These are phyloP conservation scores for Melanotaenia boesemani DNA, from an alignment of 2,797 vertebrate species.

Conservation along the genomic window DNA sequence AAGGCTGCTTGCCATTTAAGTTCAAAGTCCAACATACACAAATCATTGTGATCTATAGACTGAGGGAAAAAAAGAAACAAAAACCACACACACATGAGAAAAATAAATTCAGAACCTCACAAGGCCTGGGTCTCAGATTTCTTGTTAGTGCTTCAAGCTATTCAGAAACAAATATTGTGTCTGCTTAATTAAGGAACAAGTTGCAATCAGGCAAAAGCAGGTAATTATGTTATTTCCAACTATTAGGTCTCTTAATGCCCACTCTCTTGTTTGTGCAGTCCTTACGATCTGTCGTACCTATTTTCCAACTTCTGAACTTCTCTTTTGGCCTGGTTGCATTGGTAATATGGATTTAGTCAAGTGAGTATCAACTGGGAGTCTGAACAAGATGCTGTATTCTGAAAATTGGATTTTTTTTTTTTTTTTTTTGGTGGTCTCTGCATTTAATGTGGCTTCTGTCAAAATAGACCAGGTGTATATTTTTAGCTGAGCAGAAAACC, in stretches of 20 bases:
- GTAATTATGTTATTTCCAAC: neutral
- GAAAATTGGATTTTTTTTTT: neutral
- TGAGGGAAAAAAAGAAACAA: neutral
- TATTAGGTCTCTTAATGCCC: neutral
- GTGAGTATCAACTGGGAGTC: neutral
- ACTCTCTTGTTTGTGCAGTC: neutral
- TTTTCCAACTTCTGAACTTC: neutral
- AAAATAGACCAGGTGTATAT: neutral
- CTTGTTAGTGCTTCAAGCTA: neutral
- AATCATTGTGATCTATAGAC: neutral
- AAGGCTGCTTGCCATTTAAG: slow-evolving; percentile 9
- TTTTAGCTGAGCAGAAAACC: neutral
- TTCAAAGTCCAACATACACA: slow-evolving; percentile 3
- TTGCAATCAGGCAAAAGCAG: neutral
- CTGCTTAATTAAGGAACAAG: neutral
- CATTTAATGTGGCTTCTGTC: neutral
- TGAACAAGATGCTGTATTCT: neutral
- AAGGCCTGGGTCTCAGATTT: neutral
- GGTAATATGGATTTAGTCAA: neutral
- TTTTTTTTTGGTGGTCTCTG: neutral
- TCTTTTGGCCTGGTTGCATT: neutral
- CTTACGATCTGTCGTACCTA: neutral
- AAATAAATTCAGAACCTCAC: neutral
- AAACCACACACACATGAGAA: neutral
- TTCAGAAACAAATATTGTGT: neutral